phyloP scores from a whole-genome alignment of 2,888 invertebrate species.

The Tinea trinotella region DNA sequence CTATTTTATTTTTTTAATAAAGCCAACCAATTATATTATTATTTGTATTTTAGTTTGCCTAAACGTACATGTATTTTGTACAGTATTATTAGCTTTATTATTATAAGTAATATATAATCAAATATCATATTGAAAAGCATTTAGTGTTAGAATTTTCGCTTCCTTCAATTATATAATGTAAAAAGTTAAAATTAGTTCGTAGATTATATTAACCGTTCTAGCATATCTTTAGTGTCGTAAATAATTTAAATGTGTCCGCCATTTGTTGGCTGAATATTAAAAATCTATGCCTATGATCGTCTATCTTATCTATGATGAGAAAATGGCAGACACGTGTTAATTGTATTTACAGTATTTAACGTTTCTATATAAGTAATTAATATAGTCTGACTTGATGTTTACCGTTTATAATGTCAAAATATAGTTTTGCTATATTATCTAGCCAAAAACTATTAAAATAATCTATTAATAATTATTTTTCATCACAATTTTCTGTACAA shows the following conservation, averaged over 20 bases:
- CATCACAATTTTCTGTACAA: too few species aligned
- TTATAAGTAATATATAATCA: conserved; percentile 6
- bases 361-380: not conserved
- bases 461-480: too few species aligned
- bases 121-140: conserved; percentile 4
- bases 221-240: conserved; percentile 12
- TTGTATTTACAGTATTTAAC: not conserved
- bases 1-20: too few species aligned
- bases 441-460: too few species aligned
- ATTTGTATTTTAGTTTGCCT: not conserved
- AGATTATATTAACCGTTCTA: conserved; percentile 9
- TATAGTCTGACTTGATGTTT: conserved; percentile 11
- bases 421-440: conserved; percentile 8
- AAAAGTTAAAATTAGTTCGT: conserved; percentile 4
- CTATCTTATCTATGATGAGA: conserved; percentile 1
- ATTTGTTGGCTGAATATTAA: conserved; percentile 15
- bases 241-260: conserved; percentile 25
- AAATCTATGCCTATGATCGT: not conserved
- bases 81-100: conserved; percentile 71
- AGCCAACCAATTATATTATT: not conserved
- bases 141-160: conserved; percentile 5
- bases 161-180: conserved; percentile 12
- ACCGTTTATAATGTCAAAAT: conserved; percentile 1
- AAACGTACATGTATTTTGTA: conserved; percentile 33
- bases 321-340: not conserved